These are phyloP conservation scores for Eurypyga helias DNA, from an alignment of 2,113 vertebrate genomes.

Conservation along the genomic window DNA sequence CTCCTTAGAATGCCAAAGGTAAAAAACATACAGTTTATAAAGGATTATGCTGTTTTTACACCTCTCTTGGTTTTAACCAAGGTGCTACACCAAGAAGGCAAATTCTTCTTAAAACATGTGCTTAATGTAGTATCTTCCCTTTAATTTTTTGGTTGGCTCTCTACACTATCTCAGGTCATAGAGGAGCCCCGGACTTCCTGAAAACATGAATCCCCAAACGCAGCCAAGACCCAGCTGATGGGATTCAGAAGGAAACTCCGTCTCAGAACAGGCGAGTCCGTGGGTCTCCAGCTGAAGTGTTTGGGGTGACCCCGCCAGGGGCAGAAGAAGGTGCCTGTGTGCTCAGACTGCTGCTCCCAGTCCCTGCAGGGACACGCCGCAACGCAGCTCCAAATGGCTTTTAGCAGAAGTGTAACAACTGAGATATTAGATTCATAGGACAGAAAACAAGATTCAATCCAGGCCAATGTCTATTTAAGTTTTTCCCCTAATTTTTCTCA, in stretches of 20 bases:
- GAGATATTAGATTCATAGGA: not conserved
- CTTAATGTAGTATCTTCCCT: not conserved
- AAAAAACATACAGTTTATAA: not conserved
- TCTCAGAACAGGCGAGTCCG: not conserved
- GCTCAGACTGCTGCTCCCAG: not conserved
- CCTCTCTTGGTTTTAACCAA: not conserved
- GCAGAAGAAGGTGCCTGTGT: not conserved
- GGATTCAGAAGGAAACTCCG: not conserved
- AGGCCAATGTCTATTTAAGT: not conserved
- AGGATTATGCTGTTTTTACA: not conserved
- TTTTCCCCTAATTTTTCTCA: not conserved
- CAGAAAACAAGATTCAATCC: not conserved
- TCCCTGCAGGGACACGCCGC: not conserved
- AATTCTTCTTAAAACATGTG: not conserved
- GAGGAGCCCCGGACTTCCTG: not conserved
- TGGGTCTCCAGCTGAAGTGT: not conserved
- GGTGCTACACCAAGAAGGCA: not conserved
- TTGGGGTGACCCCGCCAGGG: not conserved
- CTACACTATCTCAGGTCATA: not conserved
- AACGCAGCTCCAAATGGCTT: not conserved
- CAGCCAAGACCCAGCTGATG: rapidly evolving
- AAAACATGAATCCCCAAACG: not conserved
- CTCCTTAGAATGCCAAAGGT: not conserved
- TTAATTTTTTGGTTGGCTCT: not conserved
- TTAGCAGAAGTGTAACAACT: not conserved